These are phyloP conservation scores for Sus scrofa DNA, from an alignment of 2,113 vertebrate genomes.

Conservation along the genomic window DNA sequence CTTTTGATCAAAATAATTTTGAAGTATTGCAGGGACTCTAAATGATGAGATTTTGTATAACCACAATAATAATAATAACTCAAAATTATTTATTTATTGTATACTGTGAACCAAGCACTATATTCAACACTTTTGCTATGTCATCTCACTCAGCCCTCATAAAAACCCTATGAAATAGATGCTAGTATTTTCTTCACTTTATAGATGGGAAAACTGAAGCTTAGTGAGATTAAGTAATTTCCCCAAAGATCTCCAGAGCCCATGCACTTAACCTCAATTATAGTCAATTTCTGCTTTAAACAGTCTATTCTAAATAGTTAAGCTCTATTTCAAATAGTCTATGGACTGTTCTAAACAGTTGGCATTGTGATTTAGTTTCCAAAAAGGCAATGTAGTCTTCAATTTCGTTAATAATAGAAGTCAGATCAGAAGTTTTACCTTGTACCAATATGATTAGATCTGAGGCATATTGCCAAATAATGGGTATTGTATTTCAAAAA, in stretches of 20 bases:
- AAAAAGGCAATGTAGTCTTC: background rate
- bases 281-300: background rate
- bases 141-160: background rate
- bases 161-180: background rate
- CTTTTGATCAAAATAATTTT: slow-evolving; percentile 55
- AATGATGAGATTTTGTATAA: slow-evolving; percentile 25
- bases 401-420: background rate
- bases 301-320: slow-evolving; percentile 13
- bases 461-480: background rate
- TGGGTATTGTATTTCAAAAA: background rate
- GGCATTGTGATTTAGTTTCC: background rate
- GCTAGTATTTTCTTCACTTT: too few species aligned
- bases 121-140: background rate
- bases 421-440: background rate
- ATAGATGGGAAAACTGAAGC: background rate
- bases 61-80: background rate
- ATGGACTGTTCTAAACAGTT: background rate
- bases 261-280: background rate
- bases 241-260: background rate
- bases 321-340: background rate
- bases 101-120: background rate
- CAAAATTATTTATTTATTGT: background rate
- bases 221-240: slow-evolving; percentile 28
- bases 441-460: background rate
- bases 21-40: slow-evolving; percentile 11